These are phyloP conservation scores for Hydropsyche betteni DNA, from an alignment of 2,888 invertebrate species.

Conservation along the genomic window DNA sequence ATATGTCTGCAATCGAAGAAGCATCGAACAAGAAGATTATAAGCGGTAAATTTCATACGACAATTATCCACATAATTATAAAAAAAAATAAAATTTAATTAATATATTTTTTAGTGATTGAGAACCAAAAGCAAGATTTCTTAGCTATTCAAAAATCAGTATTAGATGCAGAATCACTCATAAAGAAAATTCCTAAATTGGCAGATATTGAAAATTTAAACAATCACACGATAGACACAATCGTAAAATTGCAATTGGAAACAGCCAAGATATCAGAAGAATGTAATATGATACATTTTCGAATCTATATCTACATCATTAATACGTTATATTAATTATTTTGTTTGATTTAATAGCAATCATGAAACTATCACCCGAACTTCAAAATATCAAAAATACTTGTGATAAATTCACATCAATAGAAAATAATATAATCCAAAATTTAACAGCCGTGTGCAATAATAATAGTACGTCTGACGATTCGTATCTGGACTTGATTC, in stretches of 20 bases:
- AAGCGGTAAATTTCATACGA: slow-evolving; percentile 56
- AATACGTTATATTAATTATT: neutral
- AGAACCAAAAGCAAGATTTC: slow-evolving; percentile 62
- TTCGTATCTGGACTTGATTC: slow-evolving; percentile 66
- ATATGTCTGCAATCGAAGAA: slow-evolving; percentile 63
- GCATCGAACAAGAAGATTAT: slow-evolving; percentile 66
- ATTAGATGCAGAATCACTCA: slow-evolving; percentile 62
- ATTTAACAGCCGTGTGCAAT: slow-evolving; percentile 67
- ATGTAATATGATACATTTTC: slow-evolving; percentile 57
- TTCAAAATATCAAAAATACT: slow-evolving; percentile 66
- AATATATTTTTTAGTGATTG: slow-evolving; percentile 57
- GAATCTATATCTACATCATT: neutral
- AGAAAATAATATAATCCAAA: slow-evolving; percentile 65
- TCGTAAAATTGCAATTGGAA: slow-evolving; percentile 66
- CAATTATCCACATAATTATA: neutral
- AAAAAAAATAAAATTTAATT: neutral
- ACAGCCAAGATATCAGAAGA: slow-evolving; percentile 61
- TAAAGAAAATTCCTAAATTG: slow-evolving; percentile 65
- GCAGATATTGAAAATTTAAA: slow-evolving; percentile 66
- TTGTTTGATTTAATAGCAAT: slow-evolving; percentile 56
- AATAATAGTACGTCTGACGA: slow-evolving; percentile 60
- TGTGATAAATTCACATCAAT: slow-evolving; percentile 62
- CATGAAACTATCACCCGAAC: slow-evolving; percentile 62
- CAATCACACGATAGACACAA: slow-evolving; percentile 70
- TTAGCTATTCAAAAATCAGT: slow-evolving; percentile 60